A percentile compares a stretch with the other conserved stretches of the same genome.
Evolutionary conservation across 2,888 invertebrate species (phyloP).

Genomic region (Tenthredo livida): DNA sequence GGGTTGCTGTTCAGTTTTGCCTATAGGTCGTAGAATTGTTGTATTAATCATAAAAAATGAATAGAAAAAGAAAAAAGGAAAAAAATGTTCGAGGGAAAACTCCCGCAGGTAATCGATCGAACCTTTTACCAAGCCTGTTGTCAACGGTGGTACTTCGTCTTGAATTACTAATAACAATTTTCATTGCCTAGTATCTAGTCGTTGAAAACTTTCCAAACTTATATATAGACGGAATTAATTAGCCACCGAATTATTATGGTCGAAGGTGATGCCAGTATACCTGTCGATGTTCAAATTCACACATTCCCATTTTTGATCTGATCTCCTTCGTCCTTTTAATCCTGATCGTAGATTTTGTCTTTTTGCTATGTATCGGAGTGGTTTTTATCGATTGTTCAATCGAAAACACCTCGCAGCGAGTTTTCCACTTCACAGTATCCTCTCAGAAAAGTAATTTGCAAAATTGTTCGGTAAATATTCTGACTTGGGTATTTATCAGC

Average conservation of each 20-base stretch:
- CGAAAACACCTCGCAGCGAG: not conserved
- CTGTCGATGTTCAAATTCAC: not conserved
- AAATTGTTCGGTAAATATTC: not conserved
- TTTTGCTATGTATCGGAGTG: not conserved
- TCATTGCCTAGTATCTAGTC: not conserved
- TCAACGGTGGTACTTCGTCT: conserved; percentile 11
- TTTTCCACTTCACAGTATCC: not conserved
- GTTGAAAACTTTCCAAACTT: not conserved
- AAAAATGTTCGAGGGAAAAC: not conserved
- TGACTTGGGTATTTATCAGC: not conserved
- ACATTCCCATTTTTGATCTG: not conserved
- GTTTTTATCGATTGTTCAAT: not conserved
- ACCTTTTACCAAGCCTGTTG: not conserved
- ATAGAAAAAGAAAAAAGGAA: not conserved
- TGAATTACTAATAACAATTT: not conserved
- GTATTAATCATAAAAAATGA: not conserved
- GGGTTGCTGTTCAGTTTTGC: not conserved
- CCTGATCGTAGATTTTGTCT: not conserved
- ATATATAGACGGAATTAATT: not conserved
- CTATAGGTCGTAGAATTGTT: not conserved
- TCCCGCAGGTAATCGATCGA: conserved; percentile 1
- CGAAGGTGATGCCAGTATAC: not conserved
- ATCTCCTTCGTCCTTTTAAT: not conserved
- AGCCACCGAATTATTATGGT: not conserved
- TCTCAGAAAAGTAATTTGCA: not conserved